phyloP scores from a whole-genome alignment of 2,113 vertebrate species.

The Hypanus sabinus region DNA sequence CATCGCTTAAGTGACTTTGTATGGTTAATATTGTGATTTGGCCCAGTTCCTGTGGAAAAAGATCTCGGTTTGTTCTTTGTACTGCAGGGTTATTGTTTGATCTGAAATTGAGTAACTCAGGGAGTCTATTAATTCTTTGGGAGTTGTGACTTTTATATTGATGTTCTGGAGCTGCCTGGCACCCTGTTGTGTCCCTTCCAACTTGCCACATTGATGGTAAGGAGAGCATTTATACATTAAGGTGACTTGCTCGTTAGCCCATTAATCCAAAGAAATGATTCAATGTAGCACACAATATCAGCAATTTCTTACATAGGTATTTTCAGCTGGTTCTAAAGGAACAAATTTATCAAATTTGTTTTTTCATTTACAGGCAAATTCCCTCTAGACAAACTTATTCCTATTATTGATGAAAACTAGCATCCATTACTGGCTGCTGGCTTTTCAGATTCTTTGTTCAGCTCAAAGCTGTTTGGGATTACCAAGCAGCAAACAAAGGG shows the following conservation, averaged over 20 bases:
- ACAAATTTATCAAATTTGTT: too few species aligned
- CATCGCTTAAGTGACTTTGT: not conserved
- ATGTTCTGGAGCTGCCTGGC: too few species aligned
- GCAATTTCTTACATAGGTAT: not conserved
- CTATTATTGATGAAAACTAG: not conserved
- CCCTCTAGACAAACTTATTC: not conserved
- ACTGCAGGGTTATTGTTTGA: not conserved
- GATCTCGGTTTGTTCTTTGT: not conserved
- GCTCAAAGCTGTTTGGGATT: not conserved
- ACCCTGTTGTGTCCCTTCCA: too few species aligned
- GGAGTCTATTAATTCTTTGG: not conserved
- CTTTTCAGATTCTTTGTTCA: not conserved
- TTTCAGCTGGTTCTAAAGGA: not conserved
- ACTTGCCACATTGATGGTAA: too few species aligned
- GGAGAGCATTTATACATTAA: not conserved
- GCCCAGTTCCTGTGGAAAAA: not conserved
- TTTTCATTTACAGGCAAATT: not conserved
- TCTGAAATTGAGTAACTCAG: not conserved
- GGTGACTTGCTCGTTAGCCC: not conserved
- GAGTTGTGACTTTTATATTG: not conserved
- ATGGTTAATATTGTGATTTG: not conserved
- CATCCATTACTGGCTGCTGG: not conserved
- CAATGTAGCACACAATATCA: not conserved
- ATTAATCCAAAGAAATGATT: not conserved
- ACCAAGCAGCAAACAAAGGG: not conserved